A percentile compares a stretch with the other conserved stretches of the same genome.
Conservation (phyloP, 92 coral and sea anemone genomes). For the Heliopora coerulea region DNA sequence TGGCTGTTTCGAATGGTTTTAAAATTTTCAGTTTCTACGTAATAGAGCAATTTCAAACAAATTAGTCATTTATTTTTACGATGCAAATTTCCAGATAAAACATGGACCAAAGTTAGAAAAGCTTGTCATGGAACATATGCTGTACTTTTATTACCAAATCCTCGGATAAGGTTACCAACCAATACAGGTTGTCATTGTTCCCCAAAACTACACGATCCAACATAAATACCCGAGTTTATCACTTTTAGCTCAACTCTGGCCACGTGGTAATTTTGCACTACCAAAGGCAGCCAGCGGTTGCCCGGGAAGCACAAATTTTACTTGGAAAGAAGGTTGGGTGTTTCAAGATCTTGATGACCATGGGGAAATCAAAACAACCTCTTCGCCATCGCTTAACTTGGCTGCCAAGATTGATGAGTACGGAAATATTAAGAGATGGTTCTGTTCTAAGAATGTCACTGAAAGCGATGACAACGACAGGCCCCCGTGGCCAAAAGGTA, state of each 20-base stretch:
- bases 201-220: neutral
- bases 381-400: conserved; percentile 23
- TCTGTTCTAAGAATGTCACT: conserved; percentile 14
- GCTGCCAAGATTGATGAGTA: conserved; percentile 28
- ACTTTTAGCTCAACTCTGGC: conserved; percentile 25
- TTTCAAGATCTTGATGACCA: conserved; percentile 32
- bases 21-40: too few relatives aligned
- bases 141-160: too few relatives aligned
- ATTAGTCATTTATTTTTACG: too few relatives aligned
- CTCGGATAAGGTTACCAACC: too few relatives aligned
- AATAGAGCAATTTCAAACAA: too few relatives aligned
- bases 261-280: conserved; percentile 16
- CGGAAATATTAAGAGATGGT: conserved; percentile 37
- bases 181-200: neutral
- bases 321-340: conserved; percentile 35
- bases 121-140: too few relatives aligned
- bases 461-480: neutral
- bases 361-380: conserved; percentile 6
- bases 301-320: conserved; percentile 23
- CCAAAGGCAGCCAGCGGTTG: conserved; percentile 34
- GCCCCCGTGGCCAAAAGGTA: conserved; percentile 34
- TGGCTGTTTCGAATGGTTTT: too few relatives aligned
- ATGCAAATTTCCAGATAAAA: too few relatives aligned
- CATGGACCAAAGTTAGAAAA: too few relatives aligned
- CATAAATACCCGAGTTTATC: too few relatives aligned